Conservation (phyloP, 1,140 invertebrate genomes). For the Cataglyphis hispanica region DNA sequence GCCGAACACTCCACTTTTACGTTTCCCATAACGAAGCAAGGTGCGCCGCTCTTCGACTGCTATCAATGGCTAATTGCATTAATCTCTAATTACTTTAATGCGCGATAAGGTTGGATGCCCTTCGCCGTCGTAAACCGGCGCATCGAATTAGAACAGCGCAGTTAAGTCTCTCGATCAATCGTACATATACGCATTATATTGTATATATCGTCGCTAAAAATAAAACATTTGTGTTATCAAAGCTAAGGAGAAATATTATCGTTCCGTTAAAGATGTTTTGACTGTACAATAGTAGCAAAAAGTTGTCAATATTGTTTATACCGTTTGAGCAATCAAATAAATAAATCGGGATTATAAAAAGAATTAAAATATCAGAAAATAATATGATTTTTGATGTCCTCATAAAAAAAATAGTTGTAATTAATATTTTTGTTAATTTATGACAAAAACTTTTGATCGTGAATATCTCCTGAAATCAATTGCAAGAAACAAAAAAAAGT, state of each 20-base stretch:
- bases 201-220: background rate
- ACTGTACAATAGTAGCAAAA: too few relatives aligned
- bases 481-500: too few relatives aligned
- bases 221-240: conserved; percentile 27
- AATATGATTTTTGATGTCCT: too few relatives aligned
- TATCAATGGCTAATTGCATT: conserved; percentile 66
- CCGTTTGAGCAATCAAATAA: too few relatives aligned
- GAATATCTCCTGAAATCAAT: too few relatives aligned
- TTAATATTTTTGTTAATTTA: too few relatives aligned
- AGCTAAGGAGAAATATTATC: conserved; percentile 15
- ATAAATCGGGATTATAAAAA: too few relatives aligned
- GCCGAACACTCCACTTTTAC: conserved; percentile 24
- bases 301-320: too few relatives aligned
- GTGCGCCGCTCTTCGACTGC: conserved; percentile 41
- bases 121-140: conserved; percentile 30
- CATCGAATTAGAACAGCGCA: conserved; percentile 60
- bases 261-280: background rate
- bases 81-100: conserved; percentile 70
- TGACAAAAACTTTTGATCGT: too few relatives aligned
- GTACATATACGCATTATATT: background rate
- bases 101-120: conserved; percentile 55
- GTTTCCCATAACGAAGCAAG: conserved; percentile 33
- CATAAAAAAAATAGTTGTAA: too few relatives aligned
- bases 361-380: too few relatives aligned
- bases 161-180: conserved; percentile 33